These are phyloP conservation scores for Orthosia gracilis DNA, from an alignment of 2,888 invertebrate species.

Conservation along the genomic window DNA sequence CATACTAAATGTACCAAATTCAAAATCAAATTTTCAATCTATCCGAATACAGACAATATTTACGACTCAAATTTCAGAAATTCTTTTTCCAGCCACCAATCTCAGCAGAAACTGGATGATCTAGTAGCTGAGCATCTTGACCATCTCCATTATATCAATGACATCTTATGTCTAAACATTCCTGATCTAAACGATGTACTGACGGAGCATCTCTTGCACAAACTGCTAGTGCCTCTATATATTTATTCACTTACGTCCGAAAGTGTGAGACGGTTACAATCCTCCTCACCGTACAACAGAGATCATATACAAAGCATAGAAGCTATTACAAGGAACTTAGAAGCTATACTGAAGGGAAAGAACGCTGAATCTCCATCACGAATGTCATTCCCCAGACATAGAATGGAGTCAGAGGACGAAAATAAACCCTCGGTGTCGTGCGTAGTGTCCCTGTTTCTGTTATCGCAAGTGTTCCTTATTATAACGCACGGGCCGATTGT, in stretches of 20 bases:
- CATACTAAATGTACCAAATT: conserved; percentile 62
- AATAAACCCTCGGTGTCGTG: conserved; percentile 95
- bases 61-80: conserved; percentile 59
- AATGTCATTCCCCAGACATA: conserved; percentile 81
- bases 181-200: conserved; percentile 98
- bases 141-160: conserved; percentile 99
- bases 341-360: conserved; percentile 92
- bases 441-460: conserved; percentile 97
- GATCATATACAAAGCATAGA: conserved; percentile 91
- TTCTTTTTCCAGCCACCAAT: conserved; percentile 94
- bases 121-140: conserved; percentile 99
- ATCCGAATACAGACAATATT: conserved; percentile 45
- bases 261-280: conserved; percentile 74
- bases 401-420: conserved; percentile 89
- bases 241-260: conserved; percentile 96
- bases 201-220: conserved; percentile 98
- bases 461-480: conserved; percentile 98
- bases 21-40: conserved; percentile 49
- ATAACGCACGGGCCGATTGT: conserved; percentile 97
- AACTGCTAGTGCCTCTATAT: conserved; percentile 97
- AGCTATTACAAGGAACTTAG: conserved; percentile 92
- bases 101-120: conserved; percentile 97
- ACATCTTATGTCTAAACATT: conserved; percentile 98
- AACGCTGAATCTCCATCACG: conserved; percentile 88
- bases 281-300: conserved; percentile 84